phyloP scores from a whole-genome alignment of 2,113 vertebrate species.

The Rhombomys opimus region DNA sequence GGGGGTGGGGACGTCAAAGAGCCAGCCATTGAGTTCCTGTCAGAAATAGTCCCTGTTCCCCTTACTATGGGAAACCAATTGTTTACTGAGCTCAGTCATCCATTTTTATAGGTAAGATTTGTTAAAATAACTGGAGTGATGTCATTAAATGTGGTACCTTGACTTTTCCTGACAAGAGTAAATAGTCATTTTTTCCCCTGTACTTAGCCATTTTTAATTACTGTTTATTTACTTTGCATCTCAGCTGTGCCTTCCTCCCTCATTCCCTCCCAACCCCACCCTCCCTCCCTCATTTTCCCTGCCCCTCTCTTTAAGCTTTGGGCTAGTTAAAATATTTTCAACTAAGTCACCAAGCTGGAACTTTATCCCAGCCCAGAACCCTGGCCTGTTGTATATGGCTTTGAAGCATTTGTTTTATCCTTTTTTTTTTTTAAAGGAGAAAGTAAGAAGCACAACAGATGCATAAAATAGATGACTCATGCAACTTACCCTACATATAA shows the following conservation, averaged over 20 bases:
- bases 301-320: not conserved
- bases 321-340: not conserved
- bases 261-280: too few relatives aligned
- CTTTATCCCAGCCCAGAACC: not conserved
- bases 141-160: not conserved
- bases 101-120: not conserved
- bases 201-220: too few relatives aligned
- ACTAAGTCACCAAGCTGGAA: not conserved
- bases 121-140: not conserved
- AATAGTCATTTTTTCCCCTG: not conserved
- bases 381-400: not conserved
- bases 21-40: too few relatives aligned
- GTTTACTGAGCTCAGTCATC: too few relatives aligned
- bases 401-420: not conserved
- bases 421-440: too few relatives aligned
- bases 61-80: too few relatives aligned
- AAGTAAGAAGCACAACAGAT: not conserved
- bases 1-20: too few relatives aligned
- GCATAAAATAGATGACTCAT: not conserved
- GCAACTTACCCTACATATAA: not conserved
- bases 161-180: not conserved
- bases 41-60: too few relatives aligned
- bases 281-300: too few relatives aligned
- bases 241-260: too few relatives aligned
- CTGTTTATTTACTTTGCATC: too few relatives aligned